Base-by-base conservation (phyloP, 1,140 invertebrate species). In the Homarus americanus region DNA sequence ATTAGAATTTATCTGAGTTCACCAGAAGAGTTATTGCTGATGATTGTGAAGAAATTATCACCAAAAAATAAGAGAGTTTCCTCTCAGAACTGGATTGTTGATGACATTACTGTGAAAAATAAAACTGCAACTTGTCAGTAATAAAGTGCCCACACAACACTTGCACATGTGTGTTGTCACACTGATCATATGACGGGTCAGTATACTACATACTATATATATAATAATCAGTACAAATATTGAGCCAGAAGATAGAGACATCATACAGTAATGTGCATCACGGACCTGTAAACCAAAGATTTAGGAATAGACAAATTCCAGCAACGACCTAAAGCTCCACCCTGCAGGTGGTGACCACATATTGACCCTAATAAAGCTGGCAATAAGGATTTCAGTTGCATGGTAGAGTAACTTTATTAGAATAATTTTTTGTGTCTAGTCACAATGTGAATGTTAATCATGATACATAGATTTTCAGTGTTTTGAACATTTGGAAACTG, bases 381-480 rank as follows among this genome's bases (percentile, higher is more conserved):
- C 63, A 69, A 69, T 69, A 69, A 69, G 12, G 63, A 69, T 69
- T 69, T 69, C 63, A 69, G 28, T 69, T 69, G 63, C 63, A 69
- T 69, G 63, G 63, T 69, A 69, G 63, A 69, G 3, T 69, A 69
- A 69, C 63, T 32, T 69, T 28, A 69, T 69, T 69, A 69, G 63
- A 24, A 69, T 69, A 69, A 69, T 69, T 69, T 69, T 63, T 69
- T 69, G 63, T 69, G 63, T 69, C 63, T 69, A 69, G 63, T 69
- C 63, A 69, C 63, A 69, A 69, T 69, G n/a, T 69, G n/a, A 69
- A 69, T 69, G 63, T 69, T 69, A 9, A 69, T 32, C n/a, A 69
- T 28, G 63, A 9, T 69, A 69, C 12, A 32, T 69, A 69, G 63
- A 69, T 69, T 69, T 69, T 69, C 63, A 69, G 63, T 69, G 63